Percentiles rank a stretch among this genome's conserved stretches.
These are phyloP conservation scores for Allolobophora icterica DNA, from an alignment of 2,888 invertebrate genomes.

Conservation along the genomic window DNA sequence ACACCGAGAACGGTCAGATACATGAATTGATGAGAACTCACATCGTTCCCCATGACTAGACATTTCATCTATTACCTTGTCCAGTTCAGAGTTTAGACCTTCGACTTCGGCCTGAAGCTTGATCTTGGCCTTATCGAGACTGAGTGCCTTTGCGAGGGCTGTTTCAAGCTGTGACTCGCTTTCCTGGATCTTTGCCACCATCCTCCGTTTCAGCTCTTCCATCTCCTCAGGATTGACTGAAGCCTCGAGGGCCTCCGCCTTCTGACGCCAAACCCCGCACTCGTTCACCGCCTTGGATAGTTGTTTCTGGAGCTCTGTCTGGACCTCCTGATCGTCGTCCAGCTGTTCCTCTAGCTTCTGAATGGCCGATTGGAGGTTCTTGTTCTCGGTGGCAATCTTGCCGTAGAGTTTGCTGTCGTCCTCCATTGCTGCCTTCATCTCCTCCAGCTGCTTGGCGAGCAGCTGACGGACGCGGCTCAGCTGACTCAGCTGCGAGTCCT, in stretches of 20 bases:
- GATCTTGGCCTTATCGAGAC: constrained; percentile 96
- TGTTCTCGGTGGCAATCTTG: constrained; percentile 54
- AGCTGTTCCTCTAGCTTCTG: constrained; percentile 98
- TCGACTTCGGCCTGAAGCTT: constrained; percentile 95
- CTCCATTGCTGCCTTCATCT: constrained; percentile 79
- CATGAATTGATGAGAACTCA: background rate
- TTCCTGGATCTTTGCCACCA: constrained; percentile 94
- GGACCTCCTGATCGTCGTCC: constrained; percentile 98
- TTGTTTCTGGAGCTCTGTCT: constrained; percentile 97
- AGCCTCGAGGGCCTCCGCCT: constrained; percentile 9
- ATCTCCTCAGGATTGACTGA: constrained; percentile 70
- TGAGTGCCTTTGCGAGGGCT: constrained; percentile 94
- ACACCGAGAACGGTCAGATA: background rate
- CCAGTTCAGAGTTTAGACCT: constrained; percentile 95
- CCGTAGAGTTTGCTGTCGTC: constrained; percentile 76
- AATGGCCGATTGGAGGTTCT: constrained; percentile 88
- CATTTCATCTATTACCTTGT: constrained; percentile 65
- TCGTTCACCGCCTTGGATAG: constrained; percentile 96
- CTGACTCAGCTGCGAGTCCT: constrained; percentile 21
- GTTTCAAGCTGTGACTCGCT: constrained; percentile 96
- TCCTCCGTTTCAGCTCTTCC: constrained; percentile 70
- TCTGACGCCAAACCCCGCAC: background rate
- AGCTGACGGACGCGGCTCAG: background rate
- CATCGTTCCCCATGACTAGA: background rate
- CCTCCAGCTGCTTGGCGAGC: constrained; percentile 61